A percentile compares a stretch with the other conserved stretches of the same genome.
Conservation (phyloP, 2,888 invertebrate genomes). For the Conchocele bisecta region DNA sequence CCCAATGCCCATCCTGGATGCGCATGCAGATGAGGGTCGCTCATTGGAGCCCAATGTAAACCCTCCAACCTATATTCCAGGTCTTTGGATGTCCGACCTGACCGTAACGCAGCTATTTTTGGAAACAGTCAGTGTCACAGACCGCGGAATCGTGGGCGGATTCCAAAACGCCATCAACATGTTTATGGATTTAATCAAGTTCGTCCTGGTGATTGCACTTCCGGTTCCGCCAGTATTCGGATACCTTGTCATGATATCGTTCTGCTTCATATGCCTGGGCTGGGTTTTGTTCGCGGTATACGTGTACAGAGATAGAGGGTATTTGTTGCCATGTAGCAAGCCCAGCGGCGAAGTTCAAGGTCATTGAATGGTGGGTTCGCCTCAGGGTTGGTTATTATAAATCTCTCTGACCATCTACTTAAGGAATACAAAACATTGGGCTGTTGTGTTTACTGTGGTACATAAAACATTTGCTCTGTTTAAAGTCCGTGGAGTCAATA, state of each 20-base stretch:
- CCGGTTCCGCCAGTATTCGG: conserved; percentile 82
- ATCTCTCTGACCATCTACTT: too few relatives aligned
- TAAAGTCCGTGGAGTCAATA: too few relatives aligned
- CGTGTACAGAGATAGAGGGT: conserved; percentile 47
- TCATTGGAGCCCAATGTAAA: too few relatives aligned
- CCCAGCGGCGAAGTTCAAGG: too few relatives aligned
- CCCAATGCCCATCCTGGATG: too few relatives aligned
- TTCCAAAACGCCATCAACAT: conserved; percentile 83
- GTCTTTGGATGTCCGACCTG: conserved; percentile 83
- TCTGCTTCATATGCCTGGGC: conserved; percentile 60
- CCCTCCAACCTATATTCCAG: too few relatives aligned
- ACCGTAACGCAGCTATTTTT: conserved; percentile 83
- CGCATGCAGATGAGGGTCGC: too few relatives aligned
- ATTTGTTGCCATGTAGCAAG: conserved; percentile 39
- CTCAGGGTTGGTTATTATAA: too few relatives aligned
- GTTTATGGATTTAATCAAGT: conserved; percentile 82
- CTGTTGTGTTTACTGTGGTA: too few relatives aligned
- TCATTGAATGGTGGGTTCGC: too few relatives aligned
- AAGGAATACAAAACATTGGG: too few relatives aligned
- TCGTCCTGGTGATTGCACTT: conserved; percentile 81
- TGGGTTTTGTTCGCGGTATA: conserved; percentile 56
- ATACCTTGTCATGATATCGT: conserved; percentile 82
- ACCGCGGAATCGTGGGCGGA: conserved; percentile 82
- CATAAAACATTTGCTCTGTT: too few relatives aligned
- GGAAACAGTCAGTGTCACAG: conserved; percentile 81